Percentiles rank a stretch among this genome's conserved stretches.
Evolutionary conservation across 2,113 vertebrate genomes (phyloP).

Genomic region (Scomber scombrus): DNA sequence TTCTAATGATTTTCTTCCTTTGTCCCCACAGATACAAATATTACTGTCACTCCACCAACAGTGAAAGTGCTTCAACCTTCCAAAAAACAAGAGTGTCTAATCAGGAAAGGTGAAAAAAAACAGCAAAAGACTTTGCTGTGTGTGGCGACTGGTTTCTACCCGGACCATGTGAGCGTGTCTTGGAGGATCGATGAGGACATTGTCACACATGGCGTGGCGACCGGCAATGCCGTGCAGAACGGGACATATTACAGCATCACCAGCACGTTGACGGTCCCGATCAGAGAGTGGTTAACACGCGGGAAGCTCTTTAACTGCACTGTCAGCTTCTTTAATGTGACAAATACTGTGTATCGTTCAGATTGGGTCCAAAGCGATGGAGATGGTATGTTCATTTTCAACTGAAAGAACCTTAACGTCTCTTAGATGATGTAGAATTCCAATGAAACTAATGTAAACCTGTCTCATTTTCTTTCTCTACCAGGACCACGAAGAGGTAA

Average conservation of each 20-base stretch:
- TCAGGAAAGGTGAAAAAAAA: fast-evolving
- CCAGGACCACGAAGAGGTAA: constrained; percentile 46
- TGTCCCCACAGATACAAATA: not conserved
- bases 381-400: not conserved
- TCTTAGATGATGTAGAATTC: not conserved
- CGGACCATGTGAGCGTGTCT: constrained; percentile 87
- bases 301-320: constrained; percentile 80
- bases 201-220: constrained; percentile 68
- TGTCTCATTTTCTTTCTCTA: not conserved
- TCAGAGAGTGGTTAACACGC: constrained; percentile 73
- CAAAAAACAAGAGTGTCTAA: constrained; percentile 70
- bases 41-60: not conserved
- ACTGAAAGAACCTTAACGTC: not conserved
- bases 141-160: constrained; percentile 88
- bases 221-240: constrained; percentile 52
- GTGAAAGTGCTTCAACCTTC: constrained; percentile 86
- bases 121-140: constrained; percentile 89
- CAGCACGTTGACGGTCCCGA: constrained; percentile 87
- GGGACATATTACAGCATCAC: constrained; percentile 79
- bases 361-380: not conserved
- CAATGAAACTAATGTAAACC: not conserved
- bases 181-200: constrained; percentile 78
- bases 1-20: not conserved
- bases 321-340: constrained; percentile 74
- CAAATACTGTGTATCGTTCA: fast-evolving